Percentiles rank a stretch among this genome's conserved stretches.
phyloP scores from a whole-genome alignment of 92 coral and sea anemone genomes.

The Porites evermanni region DNA sequence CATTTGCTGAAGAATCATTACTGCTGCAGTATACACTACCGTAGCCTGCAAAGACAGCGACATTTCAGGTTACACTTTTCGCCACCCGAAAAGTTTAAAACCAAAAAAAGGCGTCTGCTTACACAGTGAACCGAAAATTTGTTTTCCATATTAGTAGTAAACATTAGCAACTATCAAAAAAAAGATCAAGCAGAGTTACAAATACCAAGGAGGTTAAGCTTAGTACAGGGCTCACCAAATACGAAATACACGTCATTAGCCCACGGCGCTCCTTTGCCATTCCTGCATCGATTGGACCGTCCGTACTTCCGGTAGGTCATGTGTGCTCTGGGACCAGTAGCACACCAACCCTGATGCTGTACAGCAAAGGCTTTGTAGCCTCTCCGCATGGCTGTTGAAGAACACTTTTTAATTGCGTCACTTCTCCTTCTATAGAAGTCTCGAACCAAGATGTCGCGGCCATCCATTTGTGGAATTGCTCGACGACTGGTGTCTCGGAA shows the following conservation, averaged over 20 bases:
- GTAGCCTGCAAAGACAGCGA: too few species aligned
- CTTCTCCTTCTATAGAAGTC: constrained; percentile 37
- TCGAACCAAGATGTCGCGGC: constrained; percentile 24
- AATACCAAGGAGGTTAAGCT: background rate
- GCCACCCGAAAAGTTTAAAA: too few species aligned
- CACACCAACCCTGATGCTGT: constrained; percentile 67
- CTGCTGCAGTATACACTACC: too few species aligned
- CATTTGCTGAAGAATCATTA: too few species aligned
- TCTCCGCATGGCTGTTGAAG: constrained; percentile 26
- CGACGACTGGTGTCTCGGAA: constrained; percentile 45
- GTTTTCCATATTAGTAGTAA: too few species aligned
- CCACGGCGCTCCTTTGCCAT: constrained; percentile 71
- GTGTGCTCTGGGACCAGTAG: constrained; percentile 71
- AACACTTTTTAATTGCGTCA: constrained; percentile 47
- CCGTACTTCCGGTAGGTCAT: constrained; percentile 68
- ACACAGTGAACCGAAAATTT: too few species aligned
- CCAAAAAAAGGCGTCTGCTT: too few species aligned
- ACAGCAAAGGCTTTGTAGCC: constrained; percentile 54
- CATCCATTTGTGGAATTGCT: constrained; percentile 56
- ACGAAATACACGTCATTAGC: constrained; percentile 68
- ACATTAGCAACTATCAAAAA: background rate
- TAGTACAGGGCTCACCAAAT: constrained; percentile 9
- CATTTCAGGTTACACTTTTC: too few species aligned
- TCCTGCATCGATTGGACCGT: constrained; percentile 53
- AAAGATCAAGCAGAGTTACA: background rate